Base-by-base conservation (phyloP, 1,140 invertebrate species). In the Vollenhovia emeryi region DNA sequence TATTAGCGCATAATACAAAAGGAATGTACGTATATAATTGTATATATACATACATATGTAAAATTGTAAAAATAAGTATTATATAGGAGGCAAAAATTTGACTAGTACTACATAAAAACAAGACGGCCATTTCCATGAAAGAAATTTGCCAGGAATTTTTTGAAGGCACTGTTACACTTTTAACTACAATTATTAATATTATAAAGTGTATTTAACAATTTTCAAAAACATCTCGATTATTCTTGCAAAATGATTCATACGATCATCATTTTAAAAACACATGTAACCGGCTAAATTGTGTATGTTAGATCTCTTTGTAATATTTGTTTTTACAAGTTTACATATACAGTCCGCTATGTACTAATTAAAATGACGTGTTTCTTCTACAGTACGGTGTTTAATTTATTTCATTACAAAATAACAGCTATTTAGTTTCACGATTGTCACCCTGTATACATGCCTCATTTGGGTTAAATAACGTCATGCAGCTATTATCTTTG, bases 401-500 rank as follows among this genome's bases (percentile, higher is more conserved):
- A 33, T 33, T 30, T 8, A 33, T 60, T 30, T 60, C 13, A 43
- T 66, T 66, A 66, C 36, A 43, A 45, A 66, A 66, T 43, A 64
- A 13, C 9, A 64, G 62, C 21, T 45, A 66, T 66, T 66, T 43
- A 45, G 21, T 66, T 66, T 45, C 62, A 5, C n/a, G 62, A 66
- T 45, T 45, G 13, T 45, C 60, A 40, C 36, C 40, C 21, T 6
- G 40, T 27, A 45, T 66, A 5, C 6, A 45, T 15, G 36, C 21
- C 18, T 13, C 4, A 52, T 50, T 50, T 30, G 18, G 18, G 15
- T 59, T 57, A 59, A 76, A 48, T 60, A 76, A 57, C 27, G 36
- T 59, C 15, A 40, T n/a, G 55, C 27, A 43, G 27, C 21, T 43
- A 62, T 78, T 24, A 48, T 78, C 75, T 64, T 64, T 48, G 59